Evolutionary conservation across 2,888 invertebrate genomes (phyloP).

Genomic region (Drosophila subsilvestris): DNA sequence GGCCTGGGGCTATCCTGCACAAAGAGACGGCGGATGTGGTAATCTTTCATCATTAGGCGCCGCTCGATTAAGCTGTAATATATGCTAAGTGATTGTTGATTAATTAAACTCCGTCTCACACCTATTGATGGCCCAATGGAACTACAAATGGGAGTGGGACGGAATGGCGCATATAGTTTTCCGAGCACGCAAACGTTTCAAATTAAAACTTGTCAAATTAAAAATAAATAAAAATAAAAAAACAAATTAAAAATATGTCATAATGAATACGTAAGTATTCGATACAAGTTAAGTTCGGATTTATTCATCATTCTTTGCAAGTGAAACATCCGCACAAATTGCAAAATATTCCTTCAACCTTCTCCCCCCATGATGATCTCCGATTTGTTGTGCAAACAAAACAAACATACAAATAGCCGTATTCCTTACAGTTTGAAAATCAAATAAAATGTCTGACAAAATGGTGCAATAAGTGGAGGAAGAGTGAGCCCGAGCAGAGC

Average conservation of each 20-base stretch:
- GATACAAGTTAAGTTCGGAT: background rate
- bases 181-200: background rate
- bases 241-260: too few relatives aligned
- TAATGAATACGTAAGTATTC: background rate
- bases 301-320: background rate
- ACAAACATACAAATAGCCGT: constrained; percentile 14
- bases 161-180: constrained; percentile 4
- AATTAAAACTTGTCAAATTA: too few relatives aligned
- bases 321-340: background rate
- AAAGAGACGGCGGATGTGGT: constrained; percentile 43
- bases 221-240: too few relatives aligned
- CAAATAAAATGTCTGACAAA: constrained; percentile 75
- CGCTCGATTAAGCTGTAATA: constrained; percentile 42
- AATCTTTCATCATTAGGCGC: constrained; percentile 38
- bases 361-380: constrained; percentile 19
- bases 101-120: constrained; percentile 16
- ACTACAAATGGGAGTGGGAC: background rate
- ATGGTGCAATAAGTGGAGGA: constrained; percentile 36
- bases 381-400: constrained; percentile 67
- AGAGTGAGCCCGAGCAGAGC: constrained; percentile 1
- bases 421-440: constrained; percentile 53
- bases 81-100: constrained; percentile 56
- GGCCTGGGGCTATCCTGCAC: constrained; percentile 22
- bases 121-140: background rate
- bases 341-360: constrained; percentile 11